These are phyloP conservation scores for Harpagifer antarcticus DNA, from an alignment of 2,797 vertebrate species.

Conservation along the genomic window DNA sequence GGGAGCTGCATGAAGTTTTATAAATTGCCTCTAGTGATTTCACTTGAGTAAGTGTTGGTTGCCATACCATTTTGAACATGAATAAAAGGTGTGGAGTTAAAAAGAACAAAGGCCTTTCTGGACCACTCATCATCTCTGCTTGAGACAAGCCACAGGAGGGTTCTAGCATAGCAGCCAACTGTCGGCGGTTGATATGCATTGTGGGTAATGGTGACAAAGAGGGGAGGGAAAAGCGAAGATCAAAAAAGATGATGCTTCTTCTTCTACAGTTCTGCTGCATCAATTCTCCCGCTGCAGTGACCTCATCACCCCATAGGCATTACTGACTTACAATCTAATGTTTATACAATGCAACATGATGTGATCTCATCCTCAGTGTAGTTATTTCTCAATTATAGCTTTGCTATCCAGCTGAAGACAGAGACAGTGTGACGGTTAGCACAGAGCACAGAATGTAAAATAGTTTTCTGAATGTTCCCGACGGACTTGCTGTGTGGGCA, in stretches of 20 bases:
- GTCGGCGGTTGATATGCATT: not conserved
- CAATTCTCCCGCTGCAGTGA: not conserved
- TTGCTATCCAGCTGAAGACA: constrained; percentile 6
- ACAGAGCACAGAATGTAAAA: constrained; percentile 25
- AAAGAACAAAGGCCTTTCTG: not conserved
- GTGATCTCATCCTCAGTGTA: not conserved
- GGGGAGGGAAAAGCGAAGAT: not conserved
- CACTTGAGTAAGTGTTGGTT: not conserved
- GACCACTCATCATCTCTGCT: not conserved
- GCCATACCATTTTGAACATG: too few species aligned
- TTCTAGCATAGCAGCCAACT: not conserved
- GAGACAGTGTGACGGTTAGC: constrained; percentile 3
- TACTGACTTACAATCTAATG: not conserved
- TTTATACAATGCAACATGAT: constrained; percentile 2
- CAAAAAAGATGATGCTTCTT: not conserved
- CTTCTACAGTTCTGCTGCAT: too few species aligned
- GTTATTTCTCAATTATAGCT: constrained; percentile 2
- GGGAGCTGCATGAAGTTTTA: not conserved
- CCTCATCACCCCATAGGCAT: not conserved
- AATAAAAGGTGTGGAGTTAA: not conserved
- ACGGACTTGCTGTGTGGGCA: constrained; percentile 28
- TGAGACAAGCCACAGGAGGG: too few species aligned
- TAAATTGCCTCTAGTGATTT: not conserved
- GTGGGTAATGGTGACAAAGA: not conserved
- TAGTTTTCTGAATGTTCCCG: constrained; percentile 15